These are phyloP conservation scores for Cuniculus paca DNA, from an alignment of 2,797 vertebrate genomes.

Conservation along the genomic window DNA sequence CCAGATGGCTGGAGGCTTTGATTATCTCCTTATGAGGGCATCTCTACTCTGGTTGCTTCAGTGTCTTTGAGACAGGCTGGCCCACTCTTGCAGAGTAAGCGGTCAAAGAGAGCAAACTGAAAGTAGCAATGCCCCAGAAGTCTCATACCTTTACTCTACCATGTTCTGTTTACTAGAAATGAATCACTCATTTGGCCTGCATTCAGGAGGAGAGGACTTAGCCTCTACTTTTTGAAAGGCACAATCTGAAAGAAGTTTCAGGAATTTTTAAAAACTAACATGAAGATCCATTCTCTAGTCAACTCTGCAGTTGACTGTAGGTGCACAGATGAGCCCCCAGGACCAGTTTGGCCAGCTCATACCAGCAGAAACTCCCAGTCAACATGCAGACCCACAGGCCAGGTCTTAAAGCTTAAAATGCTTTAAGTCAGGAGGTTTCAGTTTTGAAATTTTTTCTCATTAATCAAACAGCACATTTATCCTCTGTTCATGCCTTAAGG, in stretches of 20 bases:
- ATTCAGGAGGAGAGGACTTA: neutral
- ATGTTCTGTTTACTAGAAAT: neutral
- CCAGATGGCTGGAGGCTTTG: neutral
- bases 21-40: neutral
- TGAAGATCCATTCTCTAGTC: neutral
- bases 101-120: neutral
- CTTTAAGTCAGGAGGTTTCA: neutral
- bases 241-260: neutral
- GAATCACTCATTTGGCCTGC: neutral
- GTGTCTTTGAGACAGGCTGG: neutral
- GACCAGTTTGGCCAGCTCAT: neutral
- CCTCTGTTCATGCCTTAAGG: no score
- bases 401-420: no score
- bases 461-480: no score
- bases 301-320: neutral
- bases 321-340: neutral
- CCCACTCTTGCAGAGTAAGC: neutral
- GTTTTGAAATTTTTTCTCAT: no score
- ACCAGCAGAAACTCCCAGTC: neutral
- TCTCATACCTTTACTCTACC: neutral
- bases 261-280: neutral
- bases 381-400: neutral
- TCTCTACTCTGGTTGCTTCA: neutral
- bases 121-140: neutral
- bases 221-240: neutral